phyloP scores from a whole-genome alignment of 1,140 invertebrate genomes.

The Helicorthomorpha holstii region DNA sequence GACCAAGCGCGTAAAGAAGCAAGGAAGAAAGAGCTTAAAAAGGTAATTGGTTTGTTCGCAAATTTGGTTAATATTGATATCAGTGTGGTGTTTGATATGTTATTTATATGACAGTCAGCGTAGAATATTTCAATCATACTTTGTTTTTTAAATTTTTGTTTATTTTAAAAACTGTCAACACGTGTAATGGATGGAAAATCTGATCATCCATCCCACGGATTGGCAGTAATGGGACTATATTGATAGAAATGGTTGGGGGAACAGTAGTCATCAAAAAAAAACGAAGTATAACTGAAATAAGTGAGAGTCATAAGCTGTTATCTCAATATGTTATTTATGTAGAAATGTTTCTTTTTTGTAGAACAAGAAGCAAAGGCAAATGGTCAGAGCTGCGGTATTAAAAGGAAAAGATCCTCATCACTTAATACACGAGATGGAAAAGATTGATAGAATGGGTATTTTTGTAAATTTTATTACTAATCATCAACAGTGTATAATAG shows the following conservation, averaged over 20 bases:
- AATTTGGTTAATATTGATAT: too few relatives aligned
- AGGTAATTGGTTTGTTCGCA: conserved; percentile 30
- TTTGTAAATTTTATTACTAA: conserved; percentile 4
- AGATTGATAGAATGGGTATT: conserved; percentile 93
- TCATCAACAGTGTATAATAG: not conserved
- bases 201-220: too few relatives aligned
- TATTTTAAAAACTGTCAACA: too few relatives aligned
- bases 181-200: not conserved
- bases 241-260: conserved; percentile 1
- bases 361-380: conserved; percentile 89
- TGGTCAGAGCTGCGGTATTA: conserved; percentile 87
- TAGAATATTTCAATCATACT: not conserved
- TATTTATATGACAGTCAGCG: not conserved
- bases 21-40: conserved; percentile 90
- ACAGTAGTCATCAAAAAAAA: not conserved
- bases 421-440: conserved; percentile 86
- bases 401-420: conserved; percentile 95
- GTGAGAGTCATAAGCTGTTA: not conserved
- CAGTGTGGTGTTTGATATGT: not conserved
- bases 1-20: conserved; percentile 96
- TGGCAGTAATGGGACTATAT: too few relatives aligned
- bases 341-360: conserved; percentile 14
- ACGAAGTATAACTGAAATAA: too few relatives aligned
- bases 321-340: too few relatives aligned
- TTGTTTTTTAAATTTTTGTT: not conserved